A percentile compares a stretch with the other conserved stretches of the same genome.
Conservation (phyloP, 2,113 vertebrate species). For the Myocastor coypus region DNA sequence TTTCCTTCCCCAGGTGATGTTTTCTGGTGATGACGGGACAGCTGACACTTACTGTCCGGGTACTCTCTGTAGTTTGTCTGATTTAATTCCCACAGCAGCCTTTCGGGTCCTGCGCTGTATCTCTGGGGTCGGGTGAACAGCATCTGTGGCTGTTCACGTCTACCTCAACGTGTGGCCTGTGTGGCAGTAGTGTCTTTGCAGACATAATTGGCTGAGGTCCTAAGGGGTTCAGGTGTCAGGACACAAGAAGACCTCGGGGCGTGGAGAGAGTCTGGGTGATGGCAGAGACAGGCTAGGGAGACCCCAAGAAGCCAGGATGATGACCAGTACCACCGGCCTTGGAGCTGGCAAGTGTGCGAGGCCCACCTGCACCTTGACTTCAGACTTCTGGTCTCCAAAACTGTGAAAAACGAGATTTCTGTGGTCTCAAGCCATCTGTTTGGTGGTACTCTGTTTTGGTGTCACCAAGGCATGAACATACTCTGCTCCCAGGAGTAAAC, state of each 20-base stretch:
- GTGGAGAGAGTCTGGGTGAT: background rate
- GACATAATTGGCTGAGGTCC: background rate
- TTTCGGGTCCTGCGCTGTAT: background rate
- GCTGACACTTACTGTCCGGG: background rate
- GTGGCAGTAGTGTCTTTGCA: background rate
- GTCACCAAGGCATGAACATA: accelerated
- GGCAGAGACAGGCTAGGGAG: background rate
- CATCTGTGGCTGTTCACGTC: background rate
- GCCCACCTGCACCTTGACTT: too few species aligned
- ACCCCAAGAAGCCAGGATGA: background rate
- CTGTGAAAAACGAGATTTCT: background rate
- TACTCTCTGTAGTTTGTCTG: background rate
- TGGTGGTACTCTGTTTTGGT: background rate
- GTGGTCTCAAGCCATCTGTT: background rate
- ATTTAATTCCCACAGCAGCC: background rate
- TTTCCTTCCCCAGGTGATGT: background rate
- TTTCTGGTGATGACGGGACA: background rate
- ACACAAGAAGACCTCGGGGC: background rate
- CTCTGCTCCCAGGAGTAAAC: background rate
- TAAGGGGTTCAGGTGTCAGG: background rate
- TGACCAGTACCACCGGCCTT: background rate
- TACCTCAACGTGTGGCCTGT: background rate
- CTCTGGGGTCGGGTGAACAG: background rate
- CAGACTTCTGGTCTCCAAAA: background rate
- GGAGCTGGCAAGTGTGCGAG: accelerated